These are phyloP conservation scores for Dryas iulia DNA, from an alignment of 1,140 invertebrate species.

Conservation along the genomic window DNA sequence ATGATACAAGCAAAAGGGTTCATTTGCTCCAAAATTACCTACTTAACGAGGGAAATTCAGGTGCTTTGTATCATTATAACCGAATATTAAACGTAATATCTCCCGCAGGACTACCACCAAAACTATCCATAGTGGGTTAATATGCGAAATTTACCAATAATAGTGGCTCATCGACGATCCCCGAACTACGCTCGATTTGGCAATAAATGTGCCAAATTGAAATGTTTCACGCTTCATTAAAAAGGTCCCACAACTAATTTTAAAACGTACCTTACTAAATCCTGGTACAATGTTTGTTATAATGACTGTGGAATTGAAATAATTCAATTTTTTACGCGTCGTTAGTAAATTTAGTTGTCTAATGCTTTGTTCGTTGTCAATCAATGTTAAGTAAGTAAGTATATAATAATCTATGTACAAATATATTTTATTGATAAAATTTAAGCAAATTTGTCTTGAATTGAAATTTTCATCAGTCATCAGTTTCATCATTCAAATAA, in stretches of 20 bases:
- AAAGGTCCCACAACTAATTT: conserved; percentile 52
- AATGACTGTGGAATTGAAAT: neutral
- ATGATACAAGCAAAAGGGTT: conserved; percentile 19
- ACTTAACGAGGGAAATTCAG: conserved; percentile 53
- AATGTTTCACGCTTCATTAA: conserved; percentile 64
- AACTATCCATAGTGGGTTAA: conserved; percentile 57
- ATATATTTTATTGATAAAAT: no score
- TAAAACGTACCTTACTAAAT: conserved; percentile 10
- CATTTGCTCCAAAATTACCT: conserved; percentile 33
- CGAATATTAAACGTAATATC: conserved; percentile 61
- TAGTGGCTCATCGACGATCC: conserved; percentile 53
- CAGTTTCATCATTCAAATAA: no score
- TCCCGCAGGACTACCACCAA: conserved; percentile 49
- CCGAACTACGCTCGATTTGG: conserved; percentile 54
- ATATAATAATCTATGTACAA: no score
- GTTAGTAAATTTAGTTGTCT: neutral
- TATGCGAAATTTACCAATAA: conserved; percentile 63
- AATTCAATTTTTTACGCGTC: neutral
- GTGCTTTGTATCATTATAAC: conserved; percentile 65
- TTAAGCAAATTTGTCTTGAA: no score
- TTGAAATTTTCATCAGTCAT: no score
- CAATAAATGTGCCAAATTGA: conserved; percentile 67
- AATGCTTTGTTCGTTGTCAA: neutral
- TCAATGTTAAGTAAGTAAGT: no score
- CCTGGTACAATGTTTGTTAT: neutral